Conservation (phyloP, 1,140 invertebrate genomes). For the Eupeodes corollae region DNA sequence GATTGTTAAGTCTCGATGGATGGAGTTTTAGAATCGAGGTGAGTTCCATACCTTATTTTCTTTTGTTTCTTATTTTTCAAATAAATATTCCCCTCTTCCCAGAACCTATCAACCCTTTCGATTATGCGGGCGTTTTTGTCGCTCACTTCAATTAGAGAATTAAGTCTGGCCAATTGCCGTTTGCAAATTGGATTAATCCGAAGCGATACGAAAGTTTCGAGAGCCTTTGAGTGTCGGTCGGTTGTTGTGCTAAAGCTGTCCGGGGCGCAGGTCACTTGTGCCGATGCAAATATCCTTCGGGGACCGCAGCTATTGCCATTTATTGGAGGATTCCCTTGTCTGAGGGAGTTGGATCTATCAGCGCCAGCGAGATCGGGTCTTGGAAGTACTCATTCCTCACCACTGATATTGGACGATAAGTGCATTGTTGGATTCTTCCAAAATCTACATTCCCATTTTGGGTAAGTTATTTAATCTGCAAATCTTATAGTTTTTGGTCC, state of each 20-base stretch:
- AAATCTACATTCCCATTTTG: conserved; percentile 6
- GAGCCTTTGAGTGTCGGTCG: conserved; percentile 24
- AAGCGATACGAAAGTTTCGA: conserved; percentile 9
- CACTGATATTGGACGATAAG: conserved; percentile 12
- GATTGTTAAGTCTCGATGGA: conserved; percentile 43
- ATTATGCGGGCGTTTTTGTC: conserved; percentile 38
- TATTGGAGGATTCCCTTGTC: conserved; percentile 39
- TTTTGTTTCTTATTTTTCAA: neutral
- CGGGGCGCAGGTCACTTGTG: conserved; percentile 41
- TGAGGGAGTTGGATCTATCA: conserved; percentile 42
- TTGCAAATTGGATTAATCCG: conserved; percentile 29
- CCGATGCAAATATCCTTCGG: conserved; percentile 39
- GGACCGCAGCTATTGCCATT: conserved; percentile 42
- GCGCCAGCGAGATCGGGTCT: conserved; percentile 10
- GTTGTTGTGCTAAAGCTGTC: conserved; percentile 28
- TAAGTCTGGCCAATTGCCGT: conserved; percentile 39
- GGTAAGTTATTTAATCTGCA: conserved; percentile 1
- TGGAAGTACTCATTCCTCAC: conserved; percentile 5
- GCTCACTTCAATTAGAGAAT: conserved; percentile 38
- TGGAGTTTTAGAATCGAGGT: conserved; percentile 49
- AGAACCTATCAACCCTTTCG: conserved; percentile 39
- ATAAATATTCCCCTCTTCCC: conserved; percentile 1
- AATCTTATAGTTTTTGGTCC: neutral
- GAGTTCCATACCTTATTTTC: neutral
- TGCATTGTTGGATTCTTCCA: conserved; percentile 9